phyloP scores from a whole-genome alignment of 1,140 invertebrate genomes.

The Trachymyrmex septentrionalis region DNA sequence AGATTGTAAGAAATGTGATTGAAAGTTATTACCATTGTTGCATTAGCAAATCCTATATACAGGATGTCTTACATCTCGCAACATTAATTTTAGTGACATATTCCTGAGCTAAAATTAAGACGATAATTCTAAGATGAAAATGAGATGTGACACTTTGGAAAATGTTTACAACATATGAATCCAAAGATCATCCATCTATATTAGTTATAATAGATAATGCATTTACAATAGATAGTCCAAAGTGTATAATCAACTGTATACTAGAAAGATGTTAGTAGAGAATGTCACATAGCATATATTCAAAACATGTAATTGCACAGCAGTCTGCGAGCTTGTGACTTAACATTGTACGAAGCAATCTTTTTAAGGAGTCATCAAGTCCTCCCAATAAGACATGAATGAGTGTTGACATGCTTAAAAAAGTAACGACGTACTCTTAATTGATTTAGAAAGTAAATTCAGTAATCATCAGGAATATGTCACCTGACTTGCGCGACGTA shows the following conservation, averaged over 20 bases:
- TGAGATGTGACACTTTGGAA: neutral
- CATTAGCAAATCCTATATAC: too few relatives aligned
- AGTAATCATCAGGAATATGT: constrained; percentile 27
- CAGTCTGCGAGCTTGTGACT: neutral
- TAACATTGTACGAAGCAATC: neutral
- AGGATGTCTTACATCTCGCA: too few relatives aligned
- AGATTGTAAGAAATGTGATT: neutral
- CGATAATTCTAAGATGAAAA: neutral
- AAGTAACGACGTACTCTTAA: neutral
- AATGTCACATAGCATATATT: neutral
- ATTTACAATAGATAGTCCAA: too few relatives aligned
- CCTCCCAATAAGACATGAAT: constrained; percentile 4
- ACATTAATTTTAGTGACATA: too few relatives aligned
- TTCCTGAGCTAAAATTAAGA: neutral
- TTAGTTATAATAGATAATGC: too few relatives aligned
- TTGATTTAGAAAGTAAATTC: constrained; percentile 61
- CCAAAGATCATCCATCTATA: too few relatives aligned
- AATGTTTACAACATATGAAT: neutral
- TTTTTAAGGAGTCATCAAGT: neutral
- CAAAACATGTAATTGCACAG: neutral
- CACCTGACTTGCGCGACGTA: neutral
- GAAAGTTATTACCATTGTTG: too few relatives aligned
- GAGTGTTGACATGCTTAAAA: neutral
- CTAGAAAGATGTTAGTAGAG: neutral
- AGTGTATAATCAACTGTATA: neutral